Conservation (phyloP, 2,113 vertebrate genomes). For the Crotalus tigris region DNA sequence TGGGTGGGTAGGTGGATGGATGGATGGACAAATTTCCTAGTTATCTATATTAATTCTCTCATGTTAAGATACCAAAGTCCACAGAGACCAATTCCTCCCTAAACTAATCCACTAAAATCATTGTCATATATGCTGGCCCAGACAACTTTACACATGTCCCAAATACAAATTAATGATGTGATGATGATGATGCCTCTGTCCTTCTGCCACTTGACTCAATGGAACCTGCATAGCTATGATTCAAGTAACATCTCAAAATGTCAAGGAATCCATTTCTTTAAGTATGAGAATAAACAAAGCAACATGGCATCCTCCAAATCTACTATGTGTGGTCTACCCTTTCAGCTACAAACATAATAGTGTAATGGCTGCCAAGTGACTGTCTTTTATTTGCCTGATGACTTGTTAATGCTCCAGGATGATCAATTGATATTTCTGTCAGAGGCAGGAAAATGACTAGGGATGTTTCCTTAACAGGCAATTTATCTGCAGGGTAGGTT, state of each 20-base stretch:
- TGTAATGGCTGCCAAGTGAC: not conserved
- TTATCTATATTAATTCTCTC: not conserved
- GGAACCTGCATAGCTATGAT: not conserved
- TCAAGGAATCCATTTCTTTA: not conserved
- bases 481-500: not conserved
- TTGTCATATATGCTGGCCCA: not conserved
- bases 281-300: not conserved
- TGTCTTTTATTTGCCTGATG: constrained; percentile 5
- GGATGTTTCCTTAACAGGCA: not conserved
- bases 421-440: not conserved
- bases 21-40: not conserved
- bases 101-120: not conserved
- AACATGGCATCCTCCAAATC: not conserved
- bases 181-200: not conserved
- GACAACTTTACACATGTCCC: not conserved
- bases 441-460: not conserved
- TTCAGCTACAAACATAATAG: not conserved
- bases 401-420: not conserved
- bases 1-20: no score
- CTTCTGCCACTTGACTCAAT: not conserved
- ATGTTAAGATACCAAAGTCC: not conserved
- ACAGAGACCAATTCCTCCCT: not conserved
- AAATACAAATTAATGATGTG: not conserved
- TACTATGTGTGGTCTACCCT: not conserved
- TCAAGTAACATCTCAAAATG: not conserved